Base-by-base conservation (phyloP, 2,888 invertebrate genomes). In the Thereva unica region DNA sequence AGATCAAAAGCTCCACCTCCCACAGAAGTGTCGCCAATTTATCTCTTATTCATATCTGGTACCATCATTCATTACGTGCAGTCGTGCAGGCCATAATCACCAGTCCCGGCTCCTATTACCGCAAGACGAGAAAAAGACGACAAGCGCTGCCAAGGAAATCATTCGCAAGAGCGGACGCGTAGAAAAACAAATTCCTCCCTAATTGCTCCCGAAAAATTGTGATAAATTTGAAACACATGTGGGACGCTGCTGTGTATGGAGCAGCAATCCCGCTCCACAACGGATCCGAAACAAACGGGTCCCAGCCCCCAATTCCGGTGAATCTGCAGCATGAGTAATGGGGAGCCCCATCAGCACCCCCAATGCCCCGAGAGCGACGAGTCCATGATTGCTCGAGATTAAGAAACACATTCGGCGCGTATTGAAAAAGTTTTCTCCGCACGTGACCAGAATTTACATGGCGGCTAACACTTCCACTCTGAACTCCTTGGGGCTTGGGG, bases 351-450 rank as follows among this genome's bases (percentile, higher is more conserved):
- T 38, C 47, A 47, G 47, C 47, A 47, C 10, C 34, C 49, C 41
- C 61, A 49, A 38, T 40, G 41, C 23, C 49, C 49, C 61, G 50
- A 7, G 38, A 40, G n/a, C 37, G 53, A 59, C 40, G 56, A 64
- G 67, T 64, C 64, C 64, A 67, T 67, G 67, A 67, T 67, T 63
- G 67, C 56, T 53, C 40, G 44, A 67, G 67, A 67, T 67, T 67
- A 67, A 67, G 57, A 64, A 64, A 67, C 64, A 67, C 56, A 67
- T 67, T 67, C 53, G 53, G 52, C 56, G 50, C 53, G 64, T 67
- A 67, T 67, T 64, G 67, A 67, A 67, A 67, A 67, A 67, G 67
- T 67, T 67, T 67, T 53, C 40, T 49, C 55, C 34, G 55, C 67
- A 67, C 67, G 67, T 67, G 67, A 67, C 55, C 49, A 55, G 67